Base-by-base conservation (phyloP, 2,888 invertebrate species). In the Drosophila ezoana region DNA sequence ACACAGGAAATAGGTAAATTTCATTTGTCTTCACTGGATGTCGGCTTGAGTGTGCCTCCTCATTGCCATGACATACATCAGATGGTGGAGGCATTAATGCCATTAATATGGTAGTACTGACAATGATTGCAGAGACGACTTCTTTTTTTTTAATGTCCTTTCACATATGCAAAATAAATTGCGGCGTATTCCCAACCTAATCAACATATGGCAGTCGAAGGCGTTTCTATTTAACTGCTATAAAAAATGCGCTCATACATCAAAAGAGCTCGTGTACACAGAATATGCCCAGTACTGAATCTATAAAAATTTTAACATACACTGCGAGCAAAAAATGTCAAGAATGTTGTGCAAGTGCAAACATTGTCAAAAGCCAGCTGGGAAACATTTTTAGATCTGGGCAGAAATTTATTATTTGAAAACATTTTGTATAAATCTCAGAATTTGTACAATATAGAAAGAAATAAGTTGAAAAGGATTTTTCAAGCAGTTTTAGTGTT, bases 161-260 rank as follows among this genome's bases (percentile, higher is more conserved):
- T 20, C 20, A 33, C 28, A 51, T 43, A 40, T 51, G 62, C 38
- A 47, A 56, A 76, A 79, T 41, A 54, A 52, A 62, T 71, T 69
- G 79, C 59, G 67, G 35, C 37, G 60, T 63, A 63, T 51, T 67
- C 59, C 47, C 45, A 82, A 85, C 60, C 57, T 82, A 79, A 75
- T 81, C 81, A 80, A 63, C 67, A 64, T 63, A 79, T 70, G 41
- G 47, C 72, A 60, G 63, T 60, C 64, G 53, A 3, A 43, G 44
- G n/a, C 41, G 23, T 61, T 20, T 64, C 64, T 59, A 67, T 59
- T 68, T 81, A 67, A 67, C 56, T 52, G 64, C 57, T 45, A 47
- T 48, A 65, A 54, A 63, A 60, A 8, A 8, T 40, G 23, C 52
- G 52, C 14, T n/a, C n/a, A 16, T 45, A 79, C 63, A 68, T 81